phyloP scores from a whole-genome alignment of 2,888 invertebrate genomes.

The Andrena camellia region DNA sequence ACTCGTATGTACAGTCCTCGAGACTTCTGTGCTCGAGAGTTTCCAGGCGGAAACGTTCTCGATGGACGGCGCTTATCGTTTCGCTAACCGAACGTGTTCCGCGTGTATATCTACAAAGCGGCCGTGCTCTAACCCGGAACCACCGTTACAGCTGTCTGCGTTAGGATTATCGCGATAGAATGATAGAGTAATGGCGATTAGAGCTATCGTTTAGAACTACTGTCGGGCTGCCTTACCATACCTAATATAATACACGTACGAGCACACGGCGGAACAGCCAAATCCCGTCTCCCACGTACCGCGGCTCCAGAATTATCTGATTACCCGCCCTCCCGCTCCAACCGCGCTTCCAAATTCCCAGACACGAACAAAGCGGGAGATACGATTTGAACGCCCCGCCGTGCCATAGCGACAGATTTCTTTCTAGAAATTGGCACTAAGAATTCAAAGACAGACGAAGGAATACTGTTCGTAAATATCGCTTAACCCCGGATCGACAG shows the following conservation, averaged over 20 bases:
- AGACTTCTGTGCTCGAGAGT: slow-evolving; percentile 42
- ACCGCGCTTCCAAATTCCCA: too few relatives aligned
- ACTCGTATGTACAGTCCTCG: slow-evolving; percentile 64
- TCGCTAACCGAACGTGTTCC: slow-evolving; percentile 49
- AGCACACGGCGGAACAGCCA: slow-evolving; percentile 33
- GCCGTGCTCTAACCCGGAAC: slow-evolving; percentile 45
- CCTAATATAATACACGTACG: slow-evolving; percentile 61
- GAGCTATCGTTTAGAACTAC: slow-evolving; percentile 34
- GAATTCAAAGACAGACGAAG: slow-evolving; percentile 76
- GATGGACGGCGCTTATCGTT: slow-evolving; percentile 56
- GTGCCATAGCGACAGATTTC: slow-evolving; percentile 54
- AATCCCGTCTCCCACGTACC: not conserved
- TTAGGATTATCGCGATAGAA: slow-evolving; percentile 57
- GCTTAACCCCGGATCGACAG: slow-evolving; percentile 51
- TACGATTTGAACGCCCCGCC: not conserved
- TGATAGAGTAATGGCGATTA: slow-evolving; percentile 54
- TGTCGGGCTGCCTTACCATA: slow-evolving; percentile 29
- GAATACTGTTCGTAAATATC: slow-evolving; percentile 80
- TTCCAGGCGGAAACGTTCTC: slow-evolving; percentile 44
- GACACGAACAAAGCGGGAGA: not conserved
- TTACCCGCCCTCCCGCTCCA: not conserved
- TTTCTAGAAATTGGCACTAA: slow-evolving; percentile 77
- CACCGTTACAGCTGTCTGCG: slow-evolving; percentile 37
- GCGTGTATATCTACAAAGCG: slow-evolving; percentile 69
- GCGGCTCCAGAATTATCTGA: not conserved